Conservation (phyloP, 2,113 vertebrate genomes). For the Elephas maximus region DNA sequence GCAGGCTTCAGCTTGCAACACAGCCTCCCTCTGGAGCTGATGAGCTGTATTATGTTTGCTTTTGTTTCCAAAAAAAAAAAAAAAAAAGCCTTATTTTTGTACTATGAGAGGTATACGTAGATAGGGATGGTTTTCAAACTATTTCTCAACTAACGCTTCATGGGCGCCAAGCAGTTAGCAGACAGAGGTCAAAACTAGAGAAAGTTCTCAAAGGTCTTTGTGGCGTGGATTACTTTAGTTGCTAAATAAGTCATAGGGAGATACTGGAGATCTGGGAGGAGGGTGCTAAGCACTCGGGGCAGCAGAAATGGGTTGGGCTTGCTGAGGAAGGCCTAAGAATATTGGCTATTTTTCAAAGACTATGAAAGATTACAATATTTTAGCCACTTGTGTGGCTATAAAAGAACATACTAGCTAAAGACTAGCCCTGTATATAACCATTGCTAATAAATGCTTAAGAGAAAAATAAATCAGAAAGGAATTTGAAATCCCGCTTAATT, state of each 20-base stretch:
- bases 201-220: background rate
- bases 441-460: background rate
- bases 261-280: background rate
- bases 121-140: background rate
- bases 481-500: background rate
- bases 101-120: background rate
- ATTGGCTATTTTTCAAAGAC: background rate
- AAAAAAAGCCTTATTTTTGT: slow-evolving; percentile 5
- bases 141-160: background rate
- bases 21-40: background rate
- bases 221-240: background rate
- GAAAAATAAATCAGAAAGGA: background rate
- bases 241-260: background rate
- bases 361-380: background rate
- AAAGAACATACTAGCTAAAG: background rate
- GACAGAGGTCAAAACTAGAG: background rate
- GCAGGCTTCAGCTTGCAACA: background rate
- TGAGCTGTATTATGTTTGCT: background rate
- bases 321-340: background rate
- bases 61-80: slow-evolving; percentile 44
- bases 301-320: background rate
- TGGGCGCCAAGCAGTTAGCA: background rate
- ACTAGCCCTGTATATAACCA: background rate
- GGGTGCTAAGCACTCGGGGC: accelerated
- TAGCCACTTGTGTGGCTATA: background rate